Conservation (phyloP, 2,888 invertebrate species). For the Pseudolycoriella hygida region DNA sequence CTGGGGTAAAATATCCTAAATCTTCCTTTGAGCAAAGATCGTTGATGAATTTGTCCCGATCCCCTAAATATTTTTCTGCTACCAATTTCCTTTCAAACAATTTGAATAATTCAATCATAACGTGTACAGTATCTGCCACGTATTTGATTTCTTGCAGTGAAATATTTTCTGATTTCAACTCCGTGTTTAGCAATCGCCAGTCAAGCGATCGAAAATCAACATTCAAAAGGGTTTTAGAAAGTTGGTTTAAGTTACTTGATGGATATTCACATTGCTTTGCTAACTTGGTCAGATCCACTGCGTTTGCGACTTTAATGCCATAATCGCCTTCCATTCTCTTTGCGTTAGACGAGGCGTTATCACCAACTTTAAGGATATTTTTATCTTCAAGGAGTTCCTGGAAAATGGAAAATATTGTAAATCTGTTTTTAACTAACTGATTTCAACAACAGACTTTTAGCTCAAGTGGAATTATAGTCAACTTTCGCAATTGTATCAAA, state of each 20-base stretch:
- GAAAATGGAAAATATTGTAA: no score
- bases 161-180: slow-evolving; percentile 51
- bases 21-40: no score
- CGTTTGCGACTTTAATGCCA: slow-evolving; percentile 36
- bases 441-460: no score
- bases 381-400: slow-evolving; percentile 41
- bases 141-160: slow-evolving; percentile 46
- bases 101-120: slow-evolving; percentile 50
- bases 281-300: slow-evolving; percentile 50
- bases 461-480: slow-evolving; percentile 39
- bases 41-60: no score
- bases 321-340: slow-evolving; percentile 46
- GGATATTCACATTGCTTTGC: slow-evolving; percentile 30
- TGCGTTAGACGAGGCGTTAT: slow-evolving; percentile 52
- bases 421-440: no score
- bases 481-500: slow-evolving; percentile 43
- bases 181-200: no score
- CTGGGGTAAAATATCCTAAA: no score
- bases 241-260: slow-evolving; percentile 41
- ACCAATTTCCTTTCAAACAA: slow-evolving; percentile 21
- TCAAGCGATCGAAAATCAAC: slow-evolving; percentile 47
- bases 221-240: slow-evolving; percentile 41
- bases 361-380: slow-evolving; percentile 57
- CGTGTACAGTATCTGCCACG: slow-evolving; percentile 59
- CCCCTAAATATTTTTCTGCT: no score